A percentile compares a stretch with the other conserved stretches of the same genome.
Conservation (phyloP, 1,140 invertebrate species). For the Episyrphus balteatus region DNA sequence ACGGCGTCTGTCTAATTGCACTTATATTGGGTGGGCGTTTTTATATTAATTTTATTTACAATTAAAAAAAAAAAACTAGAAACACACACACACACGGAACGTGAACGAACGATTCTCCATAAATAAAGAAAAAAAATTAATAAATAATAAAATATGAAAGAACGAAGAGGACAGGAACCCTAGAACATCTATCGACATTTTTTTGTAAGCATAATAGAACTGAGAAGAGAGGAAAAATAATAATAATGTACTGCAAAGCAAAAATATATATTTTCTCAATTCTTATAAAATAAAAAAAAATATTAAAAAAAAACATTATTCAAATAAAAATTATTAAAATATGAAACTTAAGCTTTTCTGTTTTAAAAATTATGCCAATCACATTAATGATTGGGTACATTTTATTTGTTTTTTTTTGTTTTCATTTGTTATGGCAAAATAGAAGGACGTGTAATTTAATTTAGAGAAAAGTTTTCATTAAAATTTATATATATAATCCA, state of each 20-base stretch:
- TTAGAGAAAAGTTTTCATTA: not conserved
- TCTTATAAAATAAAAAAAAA: not conserved
- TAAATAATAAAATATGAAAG: not conserved
- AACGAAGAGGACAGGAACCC: not conserved
- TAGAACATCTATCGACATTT: not conserved
- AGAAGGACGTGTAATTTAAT: too few relatives aligned
- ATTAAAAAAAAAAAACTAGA: slow-evolving; percentile 9
- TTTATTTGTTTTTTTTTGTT: too few relatives aligned
- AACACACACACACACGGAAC: not conserved
- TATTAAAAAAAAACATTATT: not conserved
- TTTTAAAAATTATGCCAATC: not conserved
- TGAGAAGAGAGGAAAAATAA: not conserved
- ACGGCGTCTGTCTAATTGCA: slow-evolving; percentile 14
- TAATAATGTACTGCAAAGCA: too few relatives aligned
- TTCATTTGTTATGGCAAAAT: too few relatives aligned
- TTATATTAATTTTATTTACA: slow-evolving; percentile 22
- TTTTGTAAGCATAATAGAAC: not conserved
- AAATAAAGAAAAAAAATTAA: too few relatives aligned
- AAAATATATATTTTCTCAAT: not conserved
- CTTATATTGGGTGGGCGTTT: slow-evolving; percentile 16
- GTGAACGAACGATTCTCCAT: too few relatives aligned
- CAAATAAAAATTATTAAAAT: not conserved
- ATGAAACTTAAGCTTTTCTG: not conserved
- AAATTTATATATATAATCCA: not conserved
- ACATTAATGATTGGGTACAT: too few relatives aligned